These are phyloP conservation scores for Microhierax caerulescens DNA, from an alignment of 2,797 vertebrate species.

Conservation along the genomic window DNA sequence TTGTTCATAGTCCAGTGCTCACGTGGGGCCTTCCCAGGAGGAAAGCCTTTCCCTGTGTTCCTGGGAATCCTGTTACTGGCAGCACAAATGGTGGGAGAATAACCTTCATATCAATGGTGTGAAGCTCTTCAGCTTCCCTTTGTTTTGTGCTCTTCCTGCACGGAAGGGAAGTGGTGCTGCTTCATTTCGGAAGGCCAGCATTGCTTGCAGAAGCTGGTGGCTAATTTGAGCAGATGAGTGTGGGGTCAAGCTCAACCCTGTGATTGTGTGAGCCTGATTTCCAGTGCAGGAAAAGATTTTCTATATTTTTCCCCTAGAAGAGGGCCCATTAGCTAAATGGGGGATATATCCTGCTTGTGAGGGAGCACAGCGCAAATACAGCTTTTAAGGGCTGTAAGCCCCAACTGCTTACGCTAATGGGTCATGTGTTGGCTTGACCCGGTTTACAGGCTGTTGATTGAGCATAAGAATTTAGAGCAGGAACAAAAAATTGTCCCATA, in stretches of 20 bases:
- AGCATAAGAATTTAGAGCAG: slow-evolving; percentile 22
- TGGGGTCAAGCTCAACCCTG: neutral
- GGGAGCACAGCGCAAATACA: neutral
- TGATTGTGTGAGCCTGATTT: neutral
- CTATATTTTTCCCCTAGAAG: neutral
- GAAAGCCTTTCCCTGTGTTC: accelerated
- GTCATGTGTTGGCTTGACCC: neutral
- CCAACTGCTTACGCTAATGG: neutral
- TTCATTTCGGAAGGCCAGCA: neutral
- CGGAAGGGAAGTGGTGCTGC: neutral
- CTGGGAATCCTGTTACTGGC: neutral
- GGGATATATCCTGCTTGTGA: neutral
- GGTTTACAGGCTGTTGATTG: slow-evolving; percentile 54
- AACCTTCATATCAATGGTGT: neutral
- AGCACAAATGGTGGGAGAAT: accelerated
- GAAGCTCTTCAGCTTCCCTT: neutral
- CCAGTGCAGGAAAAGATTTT: neutral
- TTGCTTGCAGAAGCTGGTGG: neutral
- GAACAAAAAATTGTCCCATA: slow-evolving; percentile 37
- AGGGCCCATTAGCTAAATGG: neutral
- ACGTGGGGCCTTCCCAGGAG: neutral
- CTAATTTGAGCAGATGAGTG: neutral
- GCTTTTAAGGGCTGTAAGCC: neutral
- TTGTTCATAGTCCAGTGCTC: neutral
- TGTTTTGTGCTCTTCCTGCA: neutral